Percentiles rank a stretch among this genome's conserved stretches.
Evolutionary conservation across 2,888 invertebrate genomes (phyloP).

Genomic region (Abscondita cerata): DNA sequence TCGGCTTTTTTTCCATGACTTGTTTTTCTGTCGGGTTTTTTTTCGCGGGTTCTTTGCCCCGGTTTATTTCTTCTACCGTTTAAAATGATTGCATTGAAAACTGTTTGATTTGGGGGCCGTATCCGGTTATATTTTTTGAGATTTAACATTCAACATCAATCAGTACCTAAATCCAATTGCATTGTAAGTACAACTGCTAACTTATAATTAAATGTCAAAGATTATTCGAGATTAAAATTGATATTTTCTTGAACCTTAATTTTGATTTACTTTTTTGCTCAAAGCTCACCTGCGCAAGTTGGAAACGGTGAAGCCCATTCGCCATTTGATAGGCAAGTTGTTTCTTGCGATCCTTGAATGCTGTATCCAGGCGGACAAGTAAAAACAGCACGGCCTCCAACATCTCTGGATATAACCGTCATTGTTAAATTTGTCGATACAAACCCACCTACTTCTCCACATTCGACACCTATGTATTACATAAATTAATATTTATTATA

Average conservation of each 20-base stretch:
- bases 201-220: no score
- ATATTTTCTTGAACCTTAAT: background rate
- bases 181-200: no score
- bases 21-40: no score
- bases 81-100: no score
- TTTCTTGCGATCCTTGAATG: slow-evolving; percentile 75
- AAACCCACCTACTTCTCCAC: slow-evolving; percentile 72
- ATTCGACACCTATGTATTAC: slow-evolving; percentile 71
- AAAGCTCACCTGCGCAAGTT: slow-evolving; percentile 69
- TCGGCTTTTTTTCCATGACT: no score
- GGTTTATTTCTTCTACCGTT: no score
- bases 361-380: slow-evolving; percentile 81
- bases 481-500: slow-evolving; percentile 5
- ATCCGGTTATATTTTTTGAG: no score
- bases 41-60: no score
- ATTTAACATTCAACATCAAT: no score
- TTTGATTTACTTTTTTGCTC: background rate
- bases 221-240: background rate
- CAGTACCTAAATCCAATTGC: no score
- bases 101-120: no score
- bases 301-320: slow-evolving; percentile 83
- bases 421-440: slow-evolving; percentile 71
- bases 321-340: slow-evolving; percentile 77
- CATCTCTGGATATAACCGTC: slow-evolving; percentile 77
- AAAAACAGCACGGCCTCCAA: slow-evolving; percentile 82